Percentiles rank a stretch among this genome's conserved stretches.
phyloP scores from a whole-genome alignment of 1,140 invertebrate genomes.

The Papilio machaon region DNA sequence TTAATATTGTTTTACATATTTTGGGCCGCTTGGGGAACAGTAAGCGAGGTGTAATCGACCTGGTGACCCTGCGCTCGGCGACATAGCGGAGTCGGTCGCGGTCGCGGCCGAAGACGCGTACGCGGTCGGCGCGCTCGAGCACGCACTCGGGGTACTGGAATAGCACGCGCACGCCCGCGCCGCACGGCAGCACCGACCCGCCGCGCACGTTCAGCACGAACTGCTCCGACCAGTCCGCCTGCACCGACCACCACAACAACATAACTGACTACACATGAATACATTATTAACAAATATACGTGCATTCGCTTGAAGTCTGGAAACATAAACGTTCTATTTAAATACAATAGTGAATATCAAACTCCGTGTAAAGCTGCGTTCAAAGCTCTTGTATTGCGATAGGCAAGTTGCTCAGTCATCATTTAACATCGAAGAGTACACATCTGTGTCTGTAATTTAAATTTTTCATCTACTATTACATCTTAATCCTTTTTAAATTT shows the following conservation, averaged over 20 bases:
- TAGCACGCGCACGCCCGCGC: conserved; percentile 87
- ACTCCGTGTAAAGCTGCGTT: too few species aligned
- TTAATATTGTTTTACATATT: too few species aligned
- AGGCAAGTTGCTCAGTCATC: too few species aligned
- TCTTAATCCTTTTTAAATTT: not conserved
- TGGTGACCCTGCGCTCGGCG: conserved; percentile 83
- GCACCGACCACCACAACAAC: conserved; percentile 45
- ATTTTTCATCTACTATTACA: not conserved
- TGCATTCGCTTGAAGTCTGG: too few species aligned
- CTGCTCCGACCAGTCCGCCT: conserved; percentile 91
- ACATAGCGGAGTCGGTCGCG: conserved; percentile 84
- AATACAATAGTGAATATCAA: too few species aligned
- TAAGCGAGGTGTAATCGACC: conserved; percentile 49
- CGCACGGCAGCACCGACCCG: conserved; percentile 90
- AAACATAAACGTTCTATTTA: too few species aligned
- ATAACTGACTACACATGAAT: not conserved
- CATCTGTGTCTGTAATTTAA: too few species aligned
- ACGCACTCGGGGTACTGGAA: conserved; percentile 92
- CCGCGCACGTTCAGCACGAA: conserved; percentile 92
- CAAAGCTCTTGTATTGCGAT: too few species aligned
- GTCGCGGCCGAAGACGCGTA: conserved; percentile 87
- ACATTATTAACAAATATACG: not conserved
- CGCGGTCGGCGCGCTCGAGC: conserved; percentile 87
- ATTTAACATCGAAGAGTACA: too few species aligned
- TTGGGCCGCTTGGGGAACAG: not conserved